Evolutionary conservation across 2,888 invertebrate genomes (phyloP), one percentile per base, ranked within the genome.

Genomic region (Thyatira batis): DNA sequence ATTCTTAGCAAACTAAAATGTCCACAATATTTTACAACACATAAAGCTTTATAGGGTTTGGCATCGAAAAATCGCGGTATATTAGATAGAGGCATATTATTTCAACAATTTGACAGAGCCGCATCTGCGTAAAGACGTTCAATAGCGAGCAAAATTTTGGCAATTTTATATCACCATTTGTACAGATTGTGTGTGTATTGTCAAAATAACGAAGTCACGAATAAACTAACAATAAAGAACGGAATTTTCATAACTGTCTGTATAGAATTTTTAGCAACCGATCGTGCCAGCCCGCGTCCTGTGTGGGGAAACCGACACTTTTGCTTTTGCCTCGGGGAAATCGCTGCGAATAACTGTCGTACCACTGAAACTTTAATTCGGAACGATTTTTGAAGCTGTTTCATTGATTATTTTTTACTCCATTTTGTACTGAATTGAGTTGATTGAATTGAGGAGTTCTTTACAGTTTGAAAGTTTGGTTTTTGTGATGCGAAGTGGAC

Each of bases 291-390:
- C 13, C n/a, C 25, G 27, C 48, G 13, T 27, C 48, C 28, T 27
- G 17, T 27, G 17, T 27, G 28, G 48, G 27, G 48, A 48, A 27
- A 48, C 27, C 20, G 9, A 13, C 27, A 48, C 48, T 48, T 48
- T 48, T 48, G 48, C 48, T 48, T 48, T 48, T 48, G 13, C 17
- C 20, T 48, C 39, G 39, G 17, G 39, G 39, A 39, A 39, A 39
- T 39, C 39, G 17, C 48, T 48, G 13, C 27, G 13, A 48, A 50
- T 43, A 50, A 44, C 43, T 44, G 50, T 50, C 10, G 23, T 10
- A 5, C 25, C n/a, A 50, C 50, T 50, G 50, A 50, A 48, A 44
- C 23, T 27, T n/a, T 25, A 50, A 44, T 50, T 44, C 44, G 39
- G 43, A 27, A 50, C 43, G 28, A 20, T 50, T 50, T 45, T 48